Base-by-base conservation (phyloP, 2,797 vertebrate species). In the Anolis apletophallus region DNA sequence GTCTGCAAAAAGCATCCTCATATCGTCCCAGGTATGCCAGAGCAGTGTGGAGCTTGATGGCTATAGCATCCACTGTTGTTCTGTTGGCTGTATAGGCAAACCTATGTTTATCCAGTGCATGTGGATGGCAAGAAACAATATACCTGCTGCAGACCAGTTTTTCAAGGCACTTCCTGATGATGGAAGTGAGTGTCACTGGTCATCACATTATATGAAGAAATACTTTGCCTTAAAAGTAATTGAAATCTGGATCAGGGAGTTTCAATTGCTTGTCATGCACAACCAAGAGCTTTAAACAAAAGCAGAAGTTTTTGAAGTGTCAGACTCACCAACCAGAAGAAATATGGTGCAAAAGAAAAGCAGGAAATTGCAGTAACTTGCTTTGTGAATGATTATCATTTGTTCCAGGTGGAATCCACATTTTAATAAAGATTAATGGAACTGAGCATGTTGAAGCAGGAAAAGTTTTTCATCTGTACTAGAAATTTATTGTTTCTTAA, bases 341-440 rank as follows among this genome's bases (percentile, higher is more conserved):
- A 61, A 82, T 85, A 77, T 52, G 12, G 83, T 7, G 11, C 34
- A 21, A 82, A 73, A 81, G 21, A 83, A n/a, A 85, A 91, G 84
- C 1, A 4, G 14, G n/a, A 73, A 46, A n/a, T 17, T 3, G 46
- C 46, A 46, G 46, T 46, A n/a, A 81, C 82, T 55, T 83, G 54
- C 68, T 46, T 80, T n/a, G 21, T 2, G 77, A 19, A 2, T 88
- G 34, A 32, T 46, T 29, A 36, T 32, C 29, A 13, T 59, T 61
- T 36, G 32, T 79, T 79, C 55, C 32, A 79, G 77, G 77, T 21
- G 55, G 10, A n/a, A 36, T 79, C 77, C 32, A 59, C 29, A 32
- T 34, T 59, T 57, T 55, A 55, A 77, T 73, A 52, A 75, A 79
- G 55, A 79, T 34, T 32, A 3, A 79, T 79, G 21, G 77, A 57